Evolutionary conservation across 2,797 vertebrate species (phyloP), one percentile per base, ranked within the genome.

Genomic region (Sorex maritimensis): DNA sequence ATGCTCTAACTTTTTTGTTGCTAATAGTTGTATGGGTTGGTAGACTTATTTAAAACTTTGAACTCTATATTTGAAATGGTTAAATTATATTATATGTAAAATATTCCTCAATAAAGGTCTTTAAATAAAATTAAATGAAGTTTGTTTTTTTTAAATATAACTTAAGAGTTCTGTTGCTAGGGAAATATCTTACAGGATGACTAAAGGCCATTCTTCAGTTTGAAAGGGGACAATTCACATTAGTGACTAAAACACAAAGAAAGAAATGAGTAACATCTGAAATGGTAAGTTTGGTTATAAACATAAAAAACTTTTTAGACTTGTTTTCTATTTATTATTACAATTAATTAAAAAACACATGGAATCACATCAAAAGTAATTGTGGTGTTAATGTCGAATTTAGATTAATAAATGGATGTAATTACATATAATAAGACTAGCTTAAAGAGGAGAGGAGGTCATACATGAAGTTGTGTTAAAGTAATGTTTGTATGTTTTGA

Each of bases 1-100:
- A 44, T 86, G 24, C 81, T 75, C 21, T 61, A 34, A 63, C 69
- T 21, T 79, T 85, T 75, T 80, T 61, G 41, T 13, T 75, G 75
- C 2, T 26, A 46, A 52, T 61, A 81, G n/a, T 65, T 68, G 49
- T 9, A 14, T 55, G 88, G 58, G 1, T 44, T 14, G 10, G 4
- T 67, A 26, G 5, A 24, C 67, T 84, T 79, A 67, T 72, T 75
- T 14, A 68, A 80, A 24, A 68, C 9, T 74, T 73, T 34, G 1
- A 30, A 7, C 65, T 58, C 65, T 73, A 6, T 34, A 24, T 28
- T 73, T 88, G 21, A 84, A 83, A 46, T 67, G 10, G 4, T 49
- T 81, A 24, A 86, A 74, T 86, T 21, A 58, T 46, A 34, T 38
- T 24, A 30, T 86, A 61, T 15, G 1, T 58, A 87, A 87, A 75